Conservation (phyloP, 2,113 vertebrate species). For the Caranx ignobilis region DNA sequence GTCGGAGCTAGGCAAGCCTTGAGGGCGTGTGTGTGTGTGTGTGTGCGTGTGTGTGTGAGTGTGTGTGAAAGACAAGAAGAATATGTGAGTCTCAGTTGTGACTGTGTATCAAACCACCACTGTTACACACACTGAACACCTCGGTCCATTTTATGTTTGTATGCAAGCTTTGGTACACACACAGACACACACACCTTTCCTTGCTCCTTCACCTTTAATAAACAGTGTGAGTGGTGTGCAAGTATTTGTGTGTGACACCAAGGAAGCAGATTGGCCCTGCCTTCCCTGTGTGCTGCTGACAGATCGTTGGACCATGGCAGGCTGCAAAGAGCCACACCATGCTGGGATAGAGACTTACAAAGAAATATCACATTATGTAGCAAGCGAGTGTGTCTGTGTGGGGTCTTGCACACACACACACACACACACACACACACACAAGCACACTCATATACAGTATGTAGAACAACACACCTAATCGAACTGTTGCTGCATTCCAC, state of each 20-base stretch:
- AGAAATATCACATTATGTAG: slow-evolving; percentile 73
- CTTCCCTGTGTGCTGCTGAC: slow-evolving; percentile 57
- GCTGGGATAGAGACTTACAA: slow-evolving; percentile 65
- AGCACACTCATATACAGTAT: neutral
- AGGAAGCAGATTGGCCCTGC: slow-evolving; percentile 58
- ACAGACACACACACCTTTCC: slow-evolving; percentile 37
- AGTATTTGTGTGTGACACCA: slow-evolving; percentile 40
- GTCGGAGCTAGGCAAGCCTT: slow-evolving; percentile 70
- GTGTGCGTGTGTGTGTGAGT: slow-evolving; percentile 30
- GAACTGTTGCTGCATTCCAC: slow-evolving; percentile 68
- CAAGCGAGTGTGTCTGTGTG: slow-evolving; percentile 55
- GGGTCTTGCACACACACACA: slow-evolving; percentile 1
- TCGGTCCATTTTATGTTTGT: slow-evolving; percentile 56
- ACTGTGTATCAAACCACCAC: slow-evolving; percentile 50
- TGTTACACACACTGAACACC: slow-evolving; percentile 29
- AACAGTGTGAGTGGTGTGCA: slow-evolving; percentile 53
- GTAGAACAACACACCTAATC: slow-evolving; percentile 59
- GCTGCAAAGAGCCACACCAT: slow-evolving; percentile 59
- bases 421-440: neutral
- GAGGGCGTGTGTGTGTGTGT: slow-evolving; percentile 41
- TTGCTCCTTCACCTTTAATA: slow-evolving; percentile 67
- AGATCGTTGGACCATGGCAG: slow-evolving; percentile 64
- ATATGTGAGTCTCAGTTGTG: slow-evolving; percentile 52
- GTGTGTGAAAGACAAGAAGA: slow-evolving; percentile 29
- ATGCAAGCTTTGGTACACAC: slow-evolving; percentile 43